A percentile compares a stretch with the other conserved stretches of the same genome.
These are phyloP conservation scores for Euclidia mi DNA, from an alignment of 2,888 invertebrate genomes.

Conservation along the genomic window DNA sequence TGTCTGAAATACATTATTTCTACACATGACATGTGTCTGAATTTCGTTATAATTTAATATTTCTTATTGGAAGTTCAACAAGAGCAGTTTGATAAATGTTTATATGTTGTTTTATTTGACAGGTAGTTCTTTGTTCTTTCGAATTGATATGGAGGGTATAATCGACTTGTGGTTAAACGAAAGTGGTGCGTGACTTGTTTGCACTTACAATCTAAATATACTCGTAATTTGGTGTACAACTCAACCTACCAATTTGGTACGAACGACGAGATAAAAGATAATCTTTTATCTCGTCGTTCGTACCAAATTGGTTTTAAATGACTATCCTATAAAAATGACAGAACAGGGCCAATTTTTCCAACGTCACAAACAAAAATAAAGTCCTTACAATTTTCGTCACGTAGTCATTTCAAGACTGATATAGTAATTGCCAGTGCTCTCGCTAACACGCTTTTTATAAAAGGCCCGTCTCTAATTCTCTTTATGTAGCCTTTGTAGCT, in stretches of 20 bases:
- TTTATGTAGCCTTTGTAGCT: constrained; percentile 28
- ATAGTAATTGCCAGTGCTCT: constrained; percentile 27
- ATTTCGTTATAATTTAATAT: too few species aligned
- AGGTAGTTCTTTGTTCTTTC: neutral
- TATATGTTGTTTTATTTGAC: too few species aligned
- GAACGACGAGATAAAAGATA: too few species aligned
- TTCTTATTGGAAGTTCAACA: too few species aligned
- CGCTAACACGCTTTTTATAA: constrained; percentile 20
- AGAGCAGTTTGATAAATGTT: too few species aligned
- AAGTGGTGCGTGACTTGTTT: neutral
- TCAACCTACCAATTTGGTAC: too few species aligned
- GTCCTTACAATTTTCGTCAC: constrained; percentile 21
- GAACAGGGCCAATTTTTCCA: constrained; percentile 1
- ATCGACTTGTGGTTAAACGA: neutral
- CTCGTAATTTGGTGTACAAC: constrained; percentile 12
- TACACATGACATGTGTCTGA: too few species aligned
- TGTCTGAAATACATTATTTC: too few species aligned
- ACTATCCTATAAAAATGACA: constrained; percentile 14
- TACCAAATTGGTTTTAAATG: too few species aligned
- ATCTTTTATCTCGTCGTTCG: too few species aligned
- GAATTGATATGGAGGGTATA: neutral
- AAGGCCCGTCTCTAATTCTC: constrained; percentile 14
- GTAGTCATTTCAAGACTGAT: constrained; percentile 31
- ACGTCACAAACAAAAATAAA: constrained; percentile 18
- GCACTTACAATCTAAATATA: neutral